Evolutionary conservation across 2,888 invertebrate genomes (phyloP).

Genomic region (Listrodromus nycthemerus): DNA sequence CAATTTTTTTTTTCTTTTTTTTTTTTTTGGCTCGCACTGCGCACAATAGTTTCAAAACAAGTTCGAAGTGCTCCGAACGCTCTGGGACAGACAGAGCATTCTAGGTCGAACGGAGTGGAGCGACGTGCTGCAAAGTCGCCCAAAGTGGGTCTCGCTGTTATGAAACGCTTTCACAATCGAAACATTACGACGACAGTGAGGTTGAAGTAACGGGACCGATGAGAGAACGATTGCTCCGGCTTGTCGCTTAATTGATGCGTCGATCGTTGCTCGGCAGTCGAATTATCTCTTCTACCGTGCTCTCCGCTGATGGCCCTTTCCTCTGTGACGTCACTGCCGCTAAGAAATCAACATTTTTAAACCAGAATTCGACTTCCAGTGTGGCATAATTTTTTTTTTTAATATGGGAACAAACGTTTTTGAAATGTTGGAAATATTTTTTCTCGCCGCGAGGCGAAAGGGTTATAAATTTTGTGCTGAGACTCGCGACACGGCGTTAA

Average conservation of each 20-base stretch:
- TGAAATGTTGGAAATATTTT: no score
- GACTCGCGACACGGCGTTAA: slow-evolving; percentile 21
- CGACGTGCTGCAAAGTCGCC: slow-evolving; percentile 13
- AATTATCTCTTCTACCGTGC: slow-evolving; percentile 45
- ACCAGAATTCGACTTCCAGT: no score
- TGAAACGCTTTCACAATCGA: slow-evolving; percentile 55
- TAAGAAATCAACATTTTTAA: no score
- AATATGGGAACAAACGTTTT: no score
- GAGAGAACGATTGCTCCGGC: not conserved
- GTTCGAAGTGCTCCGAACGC: slow-evolving; percentile 5
- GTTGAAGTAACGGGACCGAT: not conserved
- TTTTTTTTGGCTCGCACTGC: not conserved
- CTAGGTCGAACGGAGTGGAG: slow-evolving; percentile 31
- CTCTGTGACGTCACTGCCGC: no score
- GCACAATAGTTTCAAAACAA: slow-evolving; percentile 1
- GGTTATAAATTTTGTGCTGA: not conserved
- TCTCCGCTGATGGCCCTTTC: no score
- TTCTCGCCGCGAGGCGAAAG: no score
- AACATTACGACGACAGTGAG: slow-evolving; percentile 24
- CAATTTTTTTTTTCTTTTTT: slow-evolving; percentile 6
- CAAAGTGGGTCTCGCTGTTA: slow-evolving; percentile 45
- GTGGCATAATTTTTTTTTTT: no score
- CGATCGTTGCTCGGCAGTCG: slow-evolving; percentile 58
- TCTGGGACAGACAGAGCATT: slow-evolving; percentile 2
- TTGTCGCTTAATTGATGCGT: slow-evolving; percentile 58